Conservation (phyloP, 2,113 vertebrate genomes). For the Picathartes gymnocephalus region DNA sequence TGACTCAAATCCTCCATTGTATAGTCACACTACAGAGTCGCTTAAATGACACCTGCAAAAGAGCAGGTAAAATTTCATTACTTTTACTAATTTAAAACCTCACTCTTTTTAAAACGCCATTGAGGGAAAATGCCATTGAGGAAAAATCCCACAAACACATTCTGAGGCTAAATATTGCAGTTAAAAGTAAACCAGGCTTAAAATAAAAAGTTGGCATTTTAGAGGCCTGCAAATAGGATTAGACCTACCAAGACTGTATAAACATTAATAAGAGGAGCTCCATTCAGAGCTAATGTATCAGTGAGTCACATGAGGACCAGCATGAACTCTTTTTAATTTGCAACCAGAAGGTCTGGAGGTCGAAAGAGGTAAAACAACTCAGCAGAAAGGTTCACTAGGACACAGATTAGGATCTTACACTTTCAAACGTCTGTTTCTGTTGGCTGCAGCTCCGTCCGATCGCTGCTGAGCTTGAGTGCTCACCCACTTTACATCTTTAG, state of each 20-base stretch:
- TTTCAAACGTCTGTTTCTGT: not conserved
- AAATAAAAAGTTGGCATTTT: conserved; percentile 16
- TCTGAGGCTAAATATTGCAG: not conserved
- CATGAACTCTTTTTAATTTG: not conserved
- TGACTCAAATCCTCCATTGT: not conserved
- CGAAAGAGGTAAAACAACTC: not conserved
- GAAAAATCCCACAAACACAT: not conserved
- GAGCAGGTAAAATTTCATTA: not conserved
- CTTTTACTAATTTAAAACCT: not conserved
- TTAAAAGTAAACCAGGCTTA: not conserved
- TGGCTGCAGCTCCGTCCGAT: conserved; percentile 23
- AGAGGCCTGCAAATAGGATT: conserved; percentile 2
- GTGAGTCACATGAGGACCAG: not conserved
- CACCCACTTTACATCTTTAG: not conserved
- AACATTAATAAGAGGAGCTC: not conserved
- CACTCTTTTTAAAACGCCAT: not conserved
- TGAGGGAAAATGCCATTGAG: not conserved
- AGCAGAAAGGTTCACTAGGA: not conserved
- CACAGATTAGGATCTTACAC: not conserved
- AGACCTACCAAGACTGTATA: not conserved
- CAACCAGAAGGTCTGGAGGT: not conserved
- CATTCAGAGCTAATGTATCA: not conserved
- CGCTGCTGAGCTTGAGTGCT: not conserved
- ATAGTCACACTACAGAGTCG: not conserved
- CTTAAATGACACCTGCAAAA: not conserved